phyloP scores from a whole-genome alignment of 2,113 vertebrate species.

The Lipophrys pholis region DNA sequence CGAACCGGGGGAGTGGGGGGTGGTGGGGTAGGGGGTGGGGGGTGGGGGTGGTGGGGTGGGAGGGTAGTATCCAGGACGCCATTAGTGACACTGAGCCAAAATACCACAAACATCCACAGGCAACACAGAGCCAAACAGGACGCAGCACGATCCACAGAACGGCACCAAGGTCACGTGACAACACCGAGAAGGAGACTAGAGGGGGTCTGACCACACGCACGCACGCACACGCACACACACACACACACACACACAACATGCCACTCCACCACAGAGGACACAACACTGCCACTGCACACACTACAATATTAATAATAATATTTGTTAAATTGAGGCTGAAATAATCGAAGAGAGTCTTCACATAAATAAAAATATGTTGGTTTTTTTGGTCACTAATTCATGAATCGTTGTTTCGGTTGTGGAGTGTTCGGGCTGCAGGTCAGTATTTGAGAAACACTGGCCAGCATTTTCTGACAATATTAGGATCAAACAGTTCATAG shows the following conservation, averaged over 20 bases:
- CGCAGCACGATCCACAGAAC: constrained; percentile 54
- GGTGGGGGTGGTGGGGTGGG: too few species aligned
- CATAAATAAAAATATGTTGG: not conserved
- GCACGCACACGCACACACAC: constrained; percentile 27
- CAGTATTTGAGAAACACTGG: too few species aligned
- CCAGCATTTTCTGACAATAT: too few species aligned
- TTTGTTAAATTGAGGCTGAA: not conserved
- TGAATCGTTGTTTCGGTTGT: too few species aligned
- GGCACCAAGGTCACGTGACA: constrained; percentile 39
- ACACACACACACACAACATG: constrained; percentile 66
- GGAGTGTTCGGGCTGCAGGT: too few species aligned
- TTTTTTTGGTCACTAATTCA: too few species aligned
- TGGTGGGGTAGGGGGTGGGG: too few species aligned
- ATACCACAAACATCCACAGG: constrained; percentile 68
- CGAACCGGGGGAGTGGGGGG: too few species aligned
- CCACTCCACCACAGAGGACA: constrained; percentile 58
- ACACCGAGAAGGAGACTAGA: constrained; percentile 60
- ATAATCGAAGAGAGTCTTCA: constrained; percentile 1
- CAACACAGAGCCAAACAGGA: constrained; percentile 64
- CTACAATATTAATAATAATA: too few species aligned
- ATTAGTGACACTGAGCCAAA: constrained; percentile 29
- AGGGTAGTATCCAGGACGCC: not conserved
- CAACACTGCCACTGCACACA: too few species aligned
- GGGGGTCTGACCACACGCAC: constrained; percentile 2
- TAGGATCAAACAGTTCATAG: too few species aligned